These are phyloP conservation scores for Montifringilla adamsi DNA, from an alignment of 2,113 vertebrate genomes.

Conservation along the genomic window DNA sequence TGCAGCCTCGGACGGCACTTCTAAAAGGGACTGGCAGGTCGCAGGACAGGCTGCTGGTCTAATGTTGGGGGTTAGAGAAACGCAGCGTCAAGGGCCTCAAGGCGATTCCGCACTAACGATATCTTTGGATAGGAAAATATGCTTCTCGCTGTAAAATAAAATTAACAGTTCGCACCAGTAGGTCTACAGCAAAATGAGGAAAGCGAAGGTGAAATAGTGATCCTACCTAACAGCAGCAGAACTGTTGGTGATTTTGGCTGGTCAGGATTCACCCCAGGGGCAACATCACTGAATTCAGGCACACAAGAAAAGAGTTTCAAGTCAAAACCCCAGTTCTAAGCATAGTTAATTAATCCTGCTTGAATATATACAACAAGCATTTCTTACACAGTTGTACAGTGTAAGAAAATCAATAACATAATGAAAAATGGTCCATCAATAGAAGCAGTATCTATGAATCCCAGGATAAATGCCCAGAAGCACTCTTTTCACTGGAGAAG, in stretches of 20 bases:
- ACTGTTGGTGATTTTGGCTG: background rate
- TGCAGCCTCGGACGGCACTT: accelerated
- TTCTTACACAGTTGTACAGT: background rate
- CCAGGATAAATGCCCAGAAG: background rate
- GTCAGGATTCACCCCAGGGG: background rate
- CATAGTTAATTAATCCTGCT: background rate
- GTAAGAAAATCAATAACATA: background rate
- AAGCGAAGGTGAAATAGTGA: accelerated
- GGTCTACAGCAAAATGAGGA: background rate
- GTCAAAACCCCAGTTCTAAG: background rate
- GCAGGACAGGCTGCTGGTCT: background rate
- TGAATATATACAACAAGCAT: background rate
- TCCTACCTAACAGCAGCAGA: accelerated
- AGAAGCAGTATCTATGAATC: background rate
- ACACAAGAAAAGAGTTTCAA: background rate
- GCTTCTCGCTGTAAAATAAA: background rate
- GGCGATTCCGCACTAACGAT: accelerated
- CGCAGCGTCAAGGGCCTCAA: accelerated
- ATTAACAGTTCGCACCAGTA: accelerated
- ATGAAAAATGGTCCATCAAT: background rate
- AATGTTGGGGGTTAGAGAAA: accelerated
- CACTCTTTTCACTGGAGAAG: background rate
- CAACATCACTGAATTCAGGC: background rate
- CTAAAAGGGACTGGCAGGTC: accelerated
- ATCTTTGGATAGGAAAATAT: accelerated